Conservation (phyloP, 2,113 vertebrate genomes). For the Heloderma charlesbogerti region DNA sequence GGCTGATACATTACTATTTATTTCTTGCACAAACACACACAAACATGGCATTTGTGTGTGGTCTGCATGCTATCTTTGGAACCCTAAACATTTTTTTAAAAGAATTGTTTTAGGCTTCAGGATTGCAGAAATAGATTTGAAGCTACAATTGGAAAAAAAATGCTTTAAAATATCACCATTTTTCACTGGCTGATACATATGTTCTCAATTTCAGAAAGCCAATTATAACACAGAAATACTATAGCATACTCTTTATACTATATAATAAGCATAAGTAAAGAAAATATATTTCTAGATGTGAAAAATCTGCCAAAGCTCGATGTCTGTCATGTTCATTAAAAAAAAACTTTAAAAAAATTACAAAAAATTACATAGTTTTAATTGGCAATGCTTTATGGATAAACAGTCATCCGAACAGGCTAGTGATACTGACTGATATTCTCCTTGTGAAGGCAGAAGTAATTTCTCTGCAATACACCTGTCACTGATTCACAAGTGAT, state of each 20-base stretch:
- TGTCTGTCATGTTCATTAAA: not conserved
- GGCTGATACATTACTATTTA: not conserved
- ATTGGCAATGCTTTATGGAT: not conserved
- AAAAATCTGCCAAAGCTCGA: not conserved
- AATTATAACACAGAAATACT: not conserved
- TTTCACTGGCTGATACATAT: not conserved
- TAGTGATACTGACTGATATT: not conserved
- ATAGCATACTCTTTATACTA: not conserved
- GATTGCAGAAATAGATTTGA: not conserved
- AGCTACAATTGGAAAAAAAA: not conserved
- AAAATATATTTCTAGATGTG: not conserved
- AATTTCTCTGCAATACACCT: not conserved
- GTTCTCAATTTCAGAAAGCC: not conserved
- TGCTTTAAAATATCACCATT: not conserved
- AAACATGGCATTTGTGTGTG: not conserved
- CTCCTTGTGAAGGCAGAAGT: not conserved
- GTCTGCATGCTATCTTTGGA: not conserved
- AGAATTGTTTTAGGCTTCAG: not conserved
- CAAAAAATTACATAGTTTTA: not conserved
- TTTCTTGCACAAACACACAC: not conserved
- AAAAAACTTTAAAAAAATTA: too few relatives aligned
- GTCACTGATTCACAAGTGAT: not conserved
- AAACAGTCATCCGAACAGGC: not conserved
- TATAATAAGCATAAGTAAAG: not conserved
- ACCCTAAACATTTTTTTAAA: not conserved